Evolutionary conservation across 1,140 invertebrate genomes (phyloP), one percentile per base, ranked within the genome.

Genomic region (Xylocopa sonorina): DNA sequence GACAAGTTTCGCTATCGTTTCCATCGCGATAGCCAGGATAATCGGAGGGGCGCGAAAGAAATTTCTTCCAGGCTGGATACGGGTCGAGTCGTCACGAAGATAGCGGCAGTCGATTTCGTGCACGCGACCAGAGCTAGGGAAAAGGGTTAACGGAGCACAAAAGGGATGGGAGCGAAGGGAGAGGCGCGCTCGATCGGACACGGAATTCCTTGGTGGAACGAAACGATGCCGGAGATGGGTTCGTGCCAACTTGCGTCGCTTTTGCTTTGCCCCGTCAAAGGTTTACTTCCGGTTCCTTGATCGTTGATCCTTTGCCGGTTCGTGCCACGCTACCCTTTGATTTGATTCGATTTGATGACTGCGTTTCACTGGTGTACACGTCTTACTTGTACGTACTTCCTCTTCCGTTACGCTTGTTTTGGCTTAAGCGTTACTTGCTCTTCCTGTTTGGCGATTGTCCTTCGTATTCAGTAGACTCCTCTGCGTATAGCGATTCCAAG

Each of bases 281-380:
- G 73, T 75, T 82, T 81, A 64, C 83, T 82, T 77, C 67, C 80
- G 50, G 50, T 62, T 32, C 75, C 50, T 73, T 7, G 46, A 48
- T 34, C 29, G 34, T 29, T 34, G 18, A 16, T 46, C 41, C 67
- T 66, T 51, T n/a, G 16, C 34, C 9, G 16, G n/a, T 18, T 18
- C 50, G 2, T 14, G 14, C 29, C 43, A 5, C 29, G 18, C 34
- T 57, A 21, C 41, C 27, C 24, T 27, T 34, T 6, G 43, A 14
- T 74, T 64, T 74, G 43, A 41, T 64, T 74, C 58, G 34, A 74
- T 51, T 64, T 41, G 7, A 24, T 16, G 5, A 24, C 16, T 21
- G 14, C 21, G 21, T 32, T 12, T 27, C 32, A 1, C n/a, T 16
- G 21, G n/a, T n/a, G n/a, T n/a, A n/a, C n/a, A n/a, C n/a, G n/a